Percentiles rank a stretch among this genome's conserved stretches.
phyloP scores from a whole-genome alignment of 2,113 vertebrate genomes.

The Penelope pileata region DNA sequence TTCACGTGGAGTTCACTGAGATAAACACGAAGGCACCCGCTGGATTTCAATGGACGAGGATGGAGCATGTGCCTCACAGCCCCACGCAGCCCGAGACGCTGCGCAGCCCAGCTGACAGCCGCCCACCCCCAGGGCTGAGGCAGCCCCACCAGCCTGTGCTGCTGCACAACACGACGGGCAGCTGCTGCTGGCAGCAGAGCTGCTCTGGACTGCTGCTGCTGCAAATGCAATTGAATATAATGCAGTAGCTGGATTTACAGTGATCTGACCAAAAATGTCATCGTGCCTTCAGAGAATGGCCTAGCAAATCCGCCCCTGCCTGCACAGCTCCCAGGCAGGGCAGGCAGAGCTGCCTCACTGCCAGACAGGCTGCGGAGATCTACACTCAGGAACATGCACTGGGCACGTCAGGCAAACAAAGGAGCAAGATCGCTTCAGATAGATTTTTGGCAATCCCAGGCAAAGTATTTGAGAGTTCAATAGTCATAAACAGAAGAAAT shows the following conservation, averaged over 20 bases:
- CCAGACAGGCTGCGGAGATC: not conserved
- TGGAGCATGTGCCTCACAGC: not conserved
- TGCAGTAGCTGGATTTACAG: not conserved
- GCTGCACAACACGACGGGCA: not conserved
- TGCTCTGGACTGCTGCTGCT: not conserved
- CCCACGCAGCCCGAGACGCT: not conserved
- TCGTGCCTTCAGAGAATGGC: not conserved
- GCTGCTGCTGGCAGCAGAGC: not conserved
- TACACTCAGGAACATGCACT: not conserved
- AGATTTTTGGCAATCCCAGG: no score
- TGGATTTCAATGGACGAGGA: not conserved
- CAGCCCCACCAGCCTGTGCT: not conserved
- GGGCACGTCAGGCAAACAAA: no score
- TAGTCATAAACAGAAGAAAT: no score
- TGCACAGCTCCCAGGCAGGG: not conserved
- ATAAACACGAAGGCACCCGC: not conserved
- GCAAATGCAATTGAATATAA: not conserved
- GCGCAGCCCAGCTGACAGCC: no score
- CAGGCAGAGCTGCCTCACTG: rapidly evolving
- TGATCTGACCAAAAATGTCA: not conserved
- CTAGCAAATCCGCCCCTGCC: not conserved
- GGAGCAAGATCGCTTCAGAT: no score
- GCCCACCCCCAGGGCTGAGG: no score
- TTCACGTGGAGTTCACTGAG: not conserved
- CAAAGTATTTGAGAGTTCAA: no score